phyloP scores from a whole-genome alignment of 1,140 invertebrate genomes.

The Drosophila sp. region DNA sequence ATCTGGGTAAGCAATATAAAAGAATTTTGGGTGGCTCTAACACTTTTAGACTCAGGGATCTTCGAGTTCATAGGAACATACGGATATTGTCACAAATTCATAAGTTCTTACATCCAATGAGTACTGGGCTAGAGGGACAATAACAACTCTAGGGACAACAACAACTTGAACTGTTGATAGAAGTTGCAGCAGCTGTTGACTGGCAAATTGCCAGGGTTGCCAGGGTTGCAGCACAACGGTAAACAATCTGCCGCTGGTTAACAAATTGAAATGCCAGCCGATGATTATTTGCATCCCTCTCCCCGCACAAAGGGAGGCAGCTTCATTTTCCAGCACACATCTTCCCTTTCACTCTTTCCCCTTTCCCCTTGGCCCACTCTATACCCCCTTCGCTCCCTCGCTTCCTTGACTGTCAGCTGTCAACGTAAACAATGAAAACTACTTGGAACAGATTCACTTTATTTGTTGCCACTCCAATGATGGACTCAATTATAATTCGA shows the following conservation, averaged over 20 bases:
- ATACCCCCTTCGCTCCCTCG: too few species aligned
- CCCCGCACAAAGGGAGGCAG: too few species aligned
- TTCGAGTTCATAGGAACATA: too few species aligned
- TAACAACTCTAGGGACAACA: constrained; percentile 1
- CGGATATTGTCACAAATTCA: too few species aligned
- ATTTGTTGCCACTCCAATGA: neutral
- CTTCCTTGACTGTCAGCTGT: constrained; percentile 5
- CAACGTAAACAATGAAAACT: neutral
- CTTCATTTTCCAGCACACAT: neutral
- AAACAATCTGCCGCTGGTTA: constrained; percentile 68
- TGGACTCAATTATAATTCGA: too few species aligned
- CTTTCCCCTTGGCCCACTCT: too few species aligned
- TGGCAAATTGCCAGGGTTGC: constrained; percentile 62
- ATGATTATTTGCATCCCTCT: constrained; percentile 38
- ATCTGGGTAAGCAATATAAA: too few species aligned
- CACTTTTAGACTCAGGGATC: too few species aligned
- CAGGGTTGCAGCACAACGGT: constrained; percentile 22
- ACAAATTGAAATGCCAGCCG: constrained; percentile 69
- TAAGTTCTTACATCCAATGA: too few species aligned
- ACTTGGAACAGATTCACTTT: constrained; percentile 7
- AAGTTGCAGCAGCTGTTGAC: constrained; percentile 20
- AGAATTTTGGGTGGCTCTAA: too few species aligned
- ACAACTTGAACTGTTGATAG: constrained; percentile 22
- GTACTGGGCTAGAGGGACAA: too few species aligned
- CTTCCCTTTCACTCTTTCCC: neutral